These are phyloP conservation scores for Phalacrocorax brasilianus DNA, from an alignment of 2,113 vertebrate species.

Conservation along the genomic window DNA sequence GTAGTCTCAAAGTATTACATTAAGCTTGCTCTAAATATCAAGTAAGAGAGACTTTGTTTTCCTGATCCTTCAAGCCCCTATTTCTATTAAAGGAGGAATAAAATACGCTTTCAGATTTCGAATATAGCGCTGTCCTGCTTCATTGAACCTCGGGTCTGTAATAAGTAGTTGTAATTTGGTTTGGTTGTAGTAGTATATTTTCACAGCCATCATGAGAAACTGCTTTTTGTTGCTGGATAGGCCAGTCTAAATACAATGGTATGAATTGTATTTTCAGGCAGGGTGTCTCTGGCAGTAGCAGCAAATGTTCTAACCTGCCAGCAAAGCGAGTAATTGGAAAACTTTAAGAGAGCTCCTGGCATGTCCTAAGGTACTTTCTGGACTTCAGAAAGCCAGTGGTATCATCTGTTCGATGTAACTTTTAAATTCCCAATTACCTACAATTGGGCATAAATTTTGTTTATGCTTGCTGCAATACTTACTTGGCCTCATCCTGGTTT, in stretches of 20 bases:
- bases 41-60: background rate
- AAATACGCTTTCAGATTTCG: fast-evolving
- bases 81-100: background rate
- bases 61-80: fast-evolving
- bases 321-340: background rate
- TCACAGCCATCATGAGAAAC: background rate
- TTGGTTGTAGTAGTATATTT: background rate
- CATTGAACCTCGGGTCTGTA: background rate
- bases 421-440: fast-evolving
- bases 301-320: background rate
- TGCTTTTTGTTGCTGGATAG: background rate
- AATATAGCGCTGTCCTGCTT: fast-evolving
- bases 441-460: background rate
- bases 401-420: background rate
- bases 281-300: background rate
- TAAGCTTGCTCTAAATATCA: background rate
- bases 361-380: background rate
- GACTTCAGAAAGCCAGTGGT: background rate
- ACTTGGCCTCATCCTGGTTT: fast-evolving
- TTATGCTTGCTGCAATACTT: background rate
- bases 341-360: background rate
- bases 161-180: background rate
- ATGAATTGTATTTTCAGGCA: background rate
- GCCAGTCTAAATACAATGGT: background rate
- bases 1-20: background rate